Evolutionary conservation across 1,140 invertebrate species (phyloP).

Genomic region (Ptiloglossa arizonensis): DNA sequence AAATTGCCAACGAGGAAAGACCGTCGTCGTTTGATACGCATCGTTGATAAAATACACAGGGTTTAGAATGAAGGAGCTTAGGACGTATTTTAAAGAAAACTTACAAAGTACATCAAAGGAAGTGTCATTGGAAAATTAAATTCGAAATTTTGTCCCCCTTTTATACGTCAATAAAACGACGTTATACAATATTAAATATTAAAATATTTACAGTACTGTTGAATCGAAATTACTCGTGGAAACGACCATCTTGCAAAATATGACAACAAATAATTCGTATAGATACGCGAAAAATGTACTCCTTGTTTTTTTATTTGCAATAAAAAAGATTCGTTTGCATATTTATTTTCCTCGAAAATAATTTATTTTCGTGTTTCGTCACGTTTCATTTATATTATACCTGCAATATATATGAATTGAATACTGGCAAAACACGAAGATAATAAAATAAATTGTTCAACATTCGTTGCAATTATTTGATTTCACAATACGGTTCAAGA

Average conservation of each 20-base stretch:
- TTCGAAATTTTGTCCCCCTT: slow-evolving; percentile 5
- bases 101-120: slow-evolving; percentile 3
- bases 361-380: too few relatives aligned
- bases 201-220: neutral
- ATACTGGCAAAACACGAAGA: too few relatives aligned
- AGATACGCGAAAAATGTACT: neutral
- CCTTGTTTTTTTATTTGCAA: neutral
- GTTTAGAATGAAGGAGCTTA: slow-evolving; percentile 16
- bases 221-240: too few relatives aligned
- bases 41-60: slow-evolving; percentile 36
- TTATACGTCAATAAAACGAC: too few relatives aligned
- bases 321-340: neutral
- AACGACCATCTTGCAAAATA: neutral
- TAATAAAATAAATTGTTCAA: neutral
- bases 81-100: slow-evolving; percentile 34
- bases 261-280: neutral
- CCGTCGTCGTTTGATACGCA: slow-evolving; percentile 30
- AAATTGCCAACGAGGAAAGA: neutral
- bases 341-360: neutral
- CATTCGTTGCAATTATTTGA: neutral
- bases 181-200: neutral
- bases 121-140: slow-evolving; percentile 27
- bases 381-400: neutral
- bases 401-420: too few relatives aligned
- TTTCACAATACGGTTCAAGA: too few relatives aligned